Percentiles rank a stretch among this genome's conserved stretches.
Conservation (phyloP, 2,888 invertebrate species). For the Scaeva pyrastri region DNA sequence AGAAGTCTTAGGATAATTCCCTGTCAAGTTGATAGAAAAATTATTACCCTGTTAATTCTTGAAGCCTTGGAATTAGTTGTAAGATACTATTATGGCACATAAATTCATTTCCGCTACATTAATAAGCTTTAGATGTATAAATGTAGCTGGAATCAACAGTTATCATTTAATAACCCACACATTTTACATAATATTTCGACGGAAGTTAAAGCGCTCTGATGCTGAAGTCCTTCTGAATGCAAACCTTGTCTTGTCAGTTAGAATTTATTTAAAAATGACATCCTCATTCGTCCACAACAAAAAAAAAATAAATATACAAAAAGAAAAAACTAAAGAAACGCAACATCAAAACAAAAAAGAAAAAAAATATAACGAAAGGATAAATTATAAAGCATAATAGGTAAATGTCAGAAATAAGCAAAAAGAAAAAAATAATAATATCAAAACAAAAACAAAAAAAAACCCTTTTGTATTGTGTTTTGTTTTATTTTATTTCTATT, state of each 20-base stretch:
- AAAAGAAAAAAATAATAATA: not conserved
- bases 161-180: not conserved
- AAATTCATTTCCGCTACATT: too few relatives aligned
- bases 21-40: too few relatives aligned
- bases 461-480: conserved; percentile 32
- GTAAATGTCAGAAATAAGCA: not conserved
- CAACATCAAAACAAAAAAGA: conserved; percentile 1
- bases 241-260: not conserved
- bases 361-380: not conserved
- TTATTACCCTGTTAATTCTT: too few relatives aligned
- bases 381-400: conserved; percentile 5
- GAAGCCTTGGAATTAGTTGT: too few relatives aligned
- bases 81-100: too few relatives aligned
- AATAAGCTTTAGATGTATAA: too few relatives aligned
- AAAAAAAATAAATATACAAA: not conserved
- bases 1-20: too few relatives aligned
- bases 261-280: conserved; percentile 5
- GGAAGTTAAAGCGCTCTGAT: not conserved
- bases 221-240: not conserved
- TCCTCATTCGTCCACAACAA: not conserved
- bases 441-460: conserved; percentile 5
- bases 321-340: conserved; percentile 6
- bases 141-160: too few relatives aligned
- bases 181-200: not conserved
- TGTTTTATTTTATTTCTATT: conserved; percentile 22